A percentile compares a stretch with the other conserved stretches of the same genome.
phyloP scores from a whole-genome alignment of 2,113 vertebrate species.

The Coptodon bakossiorum region DNA sequence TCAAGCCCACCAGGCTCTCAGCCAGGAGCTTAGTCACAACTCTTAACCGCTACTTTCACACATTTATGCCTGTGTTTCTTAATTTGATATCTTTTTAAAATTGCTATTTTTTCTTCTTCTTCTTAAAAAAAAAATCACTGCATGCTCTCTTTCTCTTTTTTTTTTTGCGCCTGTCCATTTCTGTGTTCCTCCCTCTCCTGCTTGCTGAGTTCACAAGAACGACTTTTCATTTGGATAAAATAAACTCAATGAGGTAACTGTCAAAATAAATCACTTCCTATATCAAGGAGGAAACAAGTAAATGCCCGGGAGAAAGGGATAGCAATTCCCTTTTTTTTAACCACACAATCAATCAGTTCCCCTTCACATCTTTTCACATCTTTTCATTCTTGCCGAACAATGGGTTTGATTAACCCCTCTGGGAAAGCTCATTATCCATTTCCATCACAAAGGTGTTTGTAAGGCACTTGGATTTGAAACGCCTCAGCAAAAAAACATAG shows the following conservation, averaged over 20 bases:
- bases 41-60: background rate
- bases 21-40: slow-evolving; percentile 13
- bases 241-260: slow-evolving; percentile 56
- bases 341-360: slow-evolving; percentile 48
- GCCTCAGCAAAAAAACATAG: background rate
- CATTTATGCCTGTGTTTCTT: background rate
- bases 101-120: background rate
- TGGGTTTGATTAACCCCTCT: slow-evolving; percentile 51
- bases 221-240: slow-evolving; percentile 48
- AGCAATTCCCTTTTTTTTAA: background rate
- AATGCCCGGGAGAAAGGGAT: slow-evolving; percentile 16
- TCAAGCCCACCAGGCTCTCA: slow-evolving; percentile 28
- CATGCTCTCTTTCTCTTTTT: background rate
- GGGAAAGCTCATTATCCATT: slow-evolving; percentile 53
- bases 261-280: slow-evolving; percentile 65
- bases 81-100: background rate
- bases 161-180: background rate
- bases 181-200: background rate
- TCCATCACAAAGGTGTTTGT: slow-evolving; percentile 55
- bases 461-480: slow-evolving; percentile 23
- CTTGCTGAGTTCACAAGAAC: slow-evolving; percentile 29
- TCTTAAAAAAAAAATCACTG: background rate
- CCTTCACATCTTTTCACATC: slow-evolving; percentile 34
- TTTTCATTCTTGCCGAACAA: slow-evolving; percentile 39
- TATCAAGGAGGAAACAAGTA: slow-evolving; percentile 35